phyloP scores from a whole-genome alignment of 2,797 vertebrate genomes.

The Valencia hispanica region DNA sequence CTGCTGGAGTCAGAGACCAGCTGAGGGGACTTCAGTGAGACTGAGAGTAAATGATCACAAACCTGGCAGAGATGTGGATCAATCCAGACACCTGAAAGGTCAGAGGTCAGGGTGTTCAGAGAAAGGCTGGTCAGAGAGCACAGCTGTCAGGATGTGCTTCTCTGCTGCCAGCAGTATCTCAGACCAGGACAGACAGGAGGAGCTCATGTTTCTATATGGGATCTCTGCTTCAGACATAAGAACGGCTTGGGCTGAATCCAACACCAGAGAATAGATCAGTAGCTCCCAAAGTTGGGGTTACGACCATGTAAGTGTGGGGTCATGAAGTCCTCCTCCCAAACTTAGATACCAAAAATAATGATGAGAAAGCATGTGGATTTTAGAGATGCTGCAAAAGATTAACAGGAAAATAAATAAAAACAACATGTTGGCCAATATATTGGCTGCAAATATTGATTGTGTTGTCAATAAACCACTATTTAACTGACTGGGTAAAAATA shows the following conservation, averaged over 20 bases:
- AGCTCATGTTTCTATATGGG: not conserved
- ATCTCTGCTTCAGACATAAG: not conserved
- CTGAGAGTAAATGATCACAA: constrained; percentile 56
- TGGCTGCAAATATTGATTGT: too few species aligned
- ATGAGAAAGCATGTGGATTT: too few species aligned
- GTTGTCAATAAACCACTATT: too few species aligned
- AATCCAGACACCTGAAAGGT: constrained; percentile 47
- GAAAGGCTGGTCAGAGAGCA: constrained; percentile 26
- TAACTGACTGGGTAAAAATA: too few species aligned
- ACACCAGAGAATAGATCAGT: too few species aligned
- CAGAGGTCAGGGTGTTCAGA: constrained; percentile 46
- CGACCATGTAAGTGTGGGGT: too few species aligned
- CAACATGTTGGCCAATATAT: too few species aligned
- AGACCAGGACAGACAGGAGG: not conserved
- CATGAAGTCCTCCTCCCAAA: too few species aligned
- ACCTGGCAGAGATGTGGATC: constrained; percentile 35
- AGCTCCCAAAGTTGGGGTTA: too few species aligned
- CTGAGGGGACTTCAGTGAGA: constrained; percentile 41
- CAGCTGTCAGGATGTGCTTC: not conserved
- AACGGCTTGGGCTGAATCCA: not conserved
- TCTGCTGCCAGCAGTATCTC: not conserved
- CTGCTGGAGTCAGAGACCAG: constrained; percentile 28
- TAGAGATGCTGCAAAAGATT: too few species aligned
- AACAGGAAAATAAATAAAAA: too few species aligned
- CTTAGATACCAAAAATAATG: too few species aligned